These are phyloP conservation scores for Siniperca obscura DNA, from an alignment of 2,797 vertebrate species.

Conservation along the genomic window DNA sequence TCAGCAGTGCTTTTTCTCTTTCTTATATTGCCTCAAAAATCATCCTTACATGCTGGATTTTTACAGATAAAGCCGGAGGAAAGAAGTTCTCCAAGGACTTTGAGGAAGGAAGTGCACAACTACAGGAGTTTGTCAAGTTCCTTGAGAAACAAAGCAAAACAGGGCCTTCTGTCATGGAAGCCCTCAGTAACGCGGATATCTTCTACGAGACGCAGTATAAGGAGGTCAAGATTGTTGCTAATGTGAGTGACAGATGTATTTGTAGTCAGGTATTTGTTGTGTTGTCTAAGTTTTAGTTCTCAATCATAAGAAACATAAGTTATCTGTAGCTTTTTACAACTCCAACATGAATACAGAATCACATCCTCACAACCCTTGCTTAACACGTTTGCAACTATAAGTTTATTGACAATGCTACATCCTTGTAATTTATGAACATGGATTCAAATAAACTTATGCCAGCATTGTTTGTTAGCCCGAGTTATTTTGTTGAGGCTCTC, in stretches of 20 bases:
- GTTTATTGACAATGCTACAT: background rate
- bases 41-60: background rate
- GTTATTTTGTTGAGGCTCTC: background rate
- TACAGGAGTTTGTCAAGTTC: constrained; percentile 95
- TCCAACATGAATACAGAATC: background rate
- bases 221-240: constrained; percentile 98
- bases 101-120: constrained; percentile 94
- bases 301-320: background rate
- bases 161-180: constrained; percentile 89
- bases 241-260: constrained; percentile 84
- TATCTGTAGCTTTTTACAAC: background rate
- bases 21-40: background rate
- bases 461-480: background rate
- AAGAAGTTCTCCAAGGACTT: constrained; percentile 99
- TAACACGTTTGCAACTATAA: background rate
- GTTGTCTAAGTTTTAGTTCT: background rate
- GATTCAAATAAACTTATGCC: background rate
- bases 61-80: constrained; percentile 95
- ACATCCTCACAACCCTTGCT: fast-evolving
- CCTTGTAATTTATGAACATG: background rate
- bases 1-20: background rate
- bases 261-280: background rate
- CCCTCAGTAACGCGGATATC: constrained; percentile 92
- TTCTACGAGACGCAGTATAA: constrained; percentile 99
- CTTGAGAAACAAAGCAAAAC: constrained; percentile 91